Base-by-base conservation (phyloP, 2,888 invertebrate species). In the Amaurobius ferox region DNA sequence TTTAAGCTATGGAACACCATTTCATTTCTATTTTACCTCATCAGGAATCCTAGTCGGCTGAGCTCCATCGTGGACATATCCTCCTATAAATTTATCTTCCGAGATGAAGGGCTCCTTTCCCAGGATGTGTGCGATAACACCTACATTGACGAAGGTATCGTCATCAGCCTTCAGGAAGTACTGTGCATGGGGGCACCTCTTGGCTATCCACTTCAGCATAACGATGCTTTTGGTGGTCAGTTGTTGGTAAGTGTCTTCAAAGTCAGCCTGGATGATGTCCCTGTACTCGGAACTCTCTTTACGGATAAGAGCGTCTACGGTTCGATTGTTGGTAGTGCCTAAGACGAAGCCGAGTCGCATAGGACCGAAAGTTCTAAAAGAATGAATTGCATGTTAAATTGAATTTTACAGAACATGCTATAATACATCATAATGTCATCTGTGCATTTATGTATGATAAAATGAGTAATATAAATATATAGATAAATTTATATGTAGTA, bases 61-160 rank as follows among this genome's bases (percentile, higher is more conserved):
- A 1, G 64, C 70, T 7, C 62, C 76, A 5, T 39, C n/a, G 16
- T 71, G 64, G 1, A 83, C 55, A 30, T 44, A 76, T 26, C 83
- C 83, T 6, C 77, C 77, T 6, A 83, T 71, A 19, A 83, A 83
- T 16, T 30, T 71, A 0, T 77, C 83, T n/a, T 66, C 26, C 3
- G 77, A 44, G 0, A 39, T n/a, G 71, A 44, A 83, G 0, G 71
- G 66, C 0, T 76, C 70, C 1, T 35, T 44, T 28, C 62, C 30
- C 39, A 77, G 26, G 13, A 83, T 32, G 16, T 29, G 26, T 1
- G 71, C 55, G 16, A 83, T 55, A 0, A 55, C 39, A n/a, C 94
- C 94, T 89, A 96, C 93, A 92, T 96, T 96, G 89, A 96, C 95
- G 91, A 96, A 96, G 95, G 96, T 96, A 92, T 96, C 96, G 91